phyloP scores from a whole-genome alignment of 2,888 invertebrate genomes.

The Ametastegia equiseti region DNA sequence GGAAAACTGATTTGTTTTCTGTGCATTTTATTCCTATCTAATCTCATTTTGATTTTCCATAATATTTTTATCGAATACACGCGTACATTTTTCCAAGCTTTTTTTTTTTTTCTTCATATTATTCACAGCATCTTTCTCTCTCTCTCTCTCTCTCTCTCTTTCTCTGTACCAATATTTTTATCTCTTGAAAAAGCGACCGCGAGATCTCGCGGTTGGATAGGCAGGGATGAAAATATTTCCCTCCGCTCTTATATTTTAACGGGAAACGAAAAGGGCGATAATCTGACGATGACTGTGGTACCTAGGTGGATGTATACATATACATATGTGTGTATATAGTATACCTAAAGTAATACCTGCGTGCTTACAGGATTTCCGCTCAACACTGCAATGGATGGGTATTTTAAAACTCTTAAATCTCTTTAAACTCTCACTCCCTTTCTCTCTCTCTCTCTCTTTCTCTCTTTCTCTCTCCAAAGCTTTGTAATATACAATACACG shows the following conservation, averaged over 20 bases:
- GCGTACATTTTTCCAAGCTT: too few species aligned
- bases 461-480: too few species aligned
- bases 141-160: not conserved
- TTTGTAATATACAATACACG: too few species aligned
- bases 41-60: not conserved
- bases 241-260: not conserved
- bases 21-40: not conserved
- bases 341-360: not conserved
- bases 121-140: not conserved
- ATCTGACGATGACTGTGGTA: not conserved
- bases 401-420: not conserved
- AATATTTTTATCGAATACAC: not conserved
- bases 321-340: not conserved
- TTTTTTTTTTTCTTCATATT: not conserved
- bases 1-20: slow-evolving; percentile 14
- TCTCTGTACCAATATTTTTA: not conserved
- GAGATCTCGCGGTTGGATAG: not conserved
- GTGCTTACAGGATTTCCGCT: not conserved
- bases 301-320: not conserved
- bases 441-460: not conserved
- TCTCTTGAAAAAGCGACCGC: not conserved
- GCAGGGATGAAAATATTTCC: not conserved
- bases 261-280: not conserved
- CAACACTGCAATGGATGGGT: not conserved
- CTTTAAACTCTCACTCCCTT: not conserved